Evolutionary conservation across 2,888 invertebrate species (phyloP).

Genomic region (Ophion costatus): DNA sequence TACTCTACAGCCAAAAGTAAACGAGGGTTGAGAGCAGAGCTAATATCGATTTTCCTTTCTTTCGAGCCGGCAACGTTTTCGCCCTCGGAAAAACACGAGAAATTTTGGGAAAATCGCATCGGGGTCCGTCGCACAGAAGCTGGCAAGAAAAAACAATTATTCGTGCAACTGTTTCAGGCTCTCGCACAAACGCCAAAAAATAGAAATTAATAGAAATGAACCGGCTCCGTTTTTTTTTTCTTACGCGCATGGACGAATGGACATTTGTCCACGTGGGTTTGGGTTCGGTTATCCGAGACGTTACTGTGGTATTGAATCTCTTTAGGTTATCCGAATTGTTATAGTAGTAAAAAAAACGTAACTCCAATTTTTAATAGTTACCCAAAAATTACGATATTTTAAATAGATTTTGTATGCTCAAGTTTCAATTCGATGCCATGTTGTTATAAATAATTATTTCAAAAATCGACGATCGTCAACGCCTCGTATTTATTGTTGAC

Average conservation of each 20-base stretch:
- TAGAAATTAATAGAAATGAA: not conserved
- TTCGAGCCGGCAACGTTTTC: conserved; percentile 38
- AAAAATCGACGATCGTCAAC: no score
- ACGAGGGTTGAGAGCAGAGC: conserved; percentile 19
- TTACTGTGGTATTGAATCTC: no score
- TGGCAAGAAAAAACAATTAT: not conserved
- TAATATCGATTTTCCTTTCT: conserved; percentile 54
- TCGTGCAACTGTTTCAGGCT: not conserved
- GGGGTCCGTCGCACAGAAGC: not conserved
- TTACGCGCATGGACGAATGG: not conserved
- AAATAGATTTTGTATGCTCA: no score
- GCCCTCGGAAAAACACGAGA: not conserved
- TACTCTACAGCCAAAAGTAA: conserved; percentile 5
- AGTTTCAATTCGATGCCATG: no score
- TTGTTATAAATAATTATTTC: no score
- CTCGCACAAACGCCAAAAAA: not conserved
- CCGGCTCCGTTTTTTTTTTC: not conserved
- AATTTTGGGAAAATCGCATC: not conserved
- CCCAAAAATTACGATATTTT: no score
- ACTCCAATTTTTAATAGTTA: no score
- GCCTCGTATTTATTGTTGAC: no score
- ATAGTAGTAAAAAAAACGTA: no score
- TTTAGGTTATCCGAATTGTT: no score
- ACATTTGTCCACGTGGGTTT: no score
- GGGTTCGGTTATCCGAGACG: no score